These are phyloP conservation scores for Periplaneta americana DNA, from an alignment of 1,140 invertebrate genomes.

Conservation along the genomic window DNA sequence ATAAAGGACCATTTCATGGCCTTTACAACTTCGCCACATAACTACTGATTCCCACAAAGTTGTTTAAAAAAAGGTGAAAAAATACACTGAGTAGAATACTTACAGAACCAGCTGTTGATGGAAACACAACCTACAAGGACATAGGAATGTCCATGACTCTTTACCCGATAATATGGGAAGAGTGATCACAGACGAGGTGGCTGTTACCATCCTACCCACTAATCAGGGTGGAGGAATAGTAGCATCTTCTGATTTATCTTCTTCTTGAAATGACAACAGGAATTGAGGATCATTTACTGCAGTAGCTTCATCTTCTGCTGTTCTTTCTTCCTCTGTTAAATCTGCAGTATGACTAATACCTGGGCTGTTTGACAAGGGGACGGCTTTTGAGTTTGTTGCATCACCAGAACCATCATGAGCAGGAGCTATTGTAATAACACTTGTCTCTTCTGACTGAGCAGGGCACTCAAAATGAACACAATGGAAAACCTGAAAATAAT, in stretches of 20 bases:
- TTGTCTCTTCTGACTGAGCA: conserved; percentile 50
- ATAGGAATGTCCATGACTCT: neutral
- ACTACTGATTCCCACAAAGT: neutral
- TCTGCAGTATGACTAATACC: neutral
- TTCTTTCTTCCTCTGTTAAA: neutral
- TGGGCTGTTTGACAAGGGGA: neutral
- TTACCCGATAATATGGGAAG: neutral
- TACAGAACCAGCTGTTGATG: neutral
- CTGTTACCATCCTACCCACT: neutral
- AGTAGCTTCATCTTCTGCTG: neutral
- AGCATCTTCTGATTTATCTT: neutral
- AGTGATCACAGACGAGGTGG: neutral
- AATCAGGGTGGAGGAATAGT: neutral
- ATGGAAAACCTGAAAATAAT: conserved; percentile 80
- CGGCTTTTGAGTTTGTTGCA: neutral
- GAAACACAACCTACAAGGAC: neutral
- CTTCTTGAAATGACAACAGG: neutral
- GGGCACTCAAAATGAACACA: conserved; percentile 97
- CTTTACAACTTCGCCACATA: neutral
- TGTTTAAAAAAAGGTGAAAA: neutral
- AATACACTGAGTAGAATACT: neutral
- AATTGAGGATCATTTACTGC: neutral
- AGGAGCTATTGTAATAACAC: neutral
- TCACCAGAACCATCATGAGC: neutral
- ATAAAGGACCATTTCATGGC: neutral